Evolutionary conservation across 2,888 invertebrate genomes (phyloP).

Genomic region (Pollenia amentaria): DNA sequence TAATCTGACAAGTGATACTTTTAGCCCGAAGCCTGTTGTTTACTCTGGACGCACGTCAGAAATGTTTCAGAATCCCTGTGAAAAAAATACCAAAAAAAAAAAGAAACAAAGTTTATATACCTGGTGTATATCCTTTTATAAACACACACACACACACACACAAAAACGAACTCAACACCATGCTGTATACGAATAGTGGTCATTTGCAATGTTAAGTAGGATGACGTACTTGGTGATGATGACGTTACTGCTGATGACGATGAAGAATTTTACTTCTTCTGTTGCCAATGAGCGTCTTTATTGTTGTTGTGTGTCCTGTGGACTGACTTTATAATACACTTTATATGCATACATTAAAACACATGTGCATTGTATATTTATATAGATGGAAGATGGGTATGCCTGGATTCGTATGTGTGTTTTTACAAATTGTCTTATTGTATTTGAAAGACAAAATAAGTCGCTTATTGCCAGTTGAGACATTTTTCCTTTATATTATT

Average conservation of each 20-base stretch:
- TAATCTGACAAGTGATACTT: conserved; percentile 85
- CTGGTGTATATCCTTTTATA: conserved; percentile 30
- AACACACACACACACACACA: neutral
- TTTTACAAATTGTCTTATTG: conserved; percentile 2
- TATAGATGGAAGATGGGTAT: neutral
- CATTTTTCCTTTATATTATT: conserved; percentile 38
- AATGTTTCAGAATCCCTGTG: conserved; percentile 43
- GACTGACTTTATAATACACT: no score
- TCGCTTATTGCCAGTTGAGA: conserved; percentile 46
- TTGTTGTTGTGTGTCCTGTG: neutral
- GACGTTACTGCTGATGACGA: conserved; percentile 3
- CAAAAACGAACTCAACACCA: conserved; percentile 36
- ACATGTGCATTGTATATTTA: neutral
- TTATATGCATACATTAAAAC: neutral
- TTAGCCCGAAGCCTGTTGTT: conserved; percentile 79
- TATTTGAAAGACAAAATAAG: conserved; percentile 32
- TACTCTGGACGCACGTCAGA: conserved; percentile 69
- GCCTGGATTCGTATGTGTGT: neutral
- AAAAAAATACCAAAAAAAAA: conserved; percentile 31
- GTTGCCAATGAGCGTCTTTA: conserved; percentile 49
- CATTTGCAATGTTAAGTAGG: conserved; percentile 49
- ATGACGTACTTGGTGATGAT: conserved; percentile 20
- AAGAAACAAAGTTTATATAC: conserved; percentile 35
- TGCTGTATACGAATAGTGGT: conserved; percentile 56
- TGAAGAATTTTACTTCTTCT: conserved; percentile 13